Conservation (phyloP, 2,888 invertebrate genomes). For the Bruchidius siliquastri region DNA sequence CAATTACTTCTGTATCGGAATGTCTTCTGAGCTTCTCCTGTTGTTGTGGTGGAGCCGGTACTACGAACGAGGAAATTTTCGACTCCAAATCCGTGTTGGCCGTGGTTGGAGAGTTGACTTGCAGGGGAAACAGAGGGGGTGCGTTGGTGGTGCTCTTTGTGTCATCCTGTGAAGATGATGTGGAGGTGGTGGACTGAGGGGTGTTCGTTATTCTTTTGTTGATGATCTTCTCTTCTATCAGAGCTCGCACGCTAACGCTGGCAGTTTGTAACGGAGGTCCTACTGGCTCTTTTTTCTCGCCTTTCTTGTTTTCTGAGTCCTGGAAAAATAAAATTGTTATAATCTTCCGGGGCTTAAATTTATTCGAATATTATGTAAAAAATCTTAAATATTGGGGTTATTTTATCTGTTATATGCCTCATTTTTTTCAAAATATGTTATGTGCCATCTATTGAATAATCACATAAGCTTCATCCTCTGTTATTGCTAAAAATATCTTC, state of each 20-base stretch:
- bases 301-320: constrained; percentile 82
- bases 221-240: constrained; percentile 91
- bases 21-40: constrained; percentile 44
- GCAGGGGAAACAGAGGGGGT: constrained; percentile 45
- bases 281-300: constrained; percentile 76
- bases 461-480: too few species aligned
- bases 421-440: too few species aligned
- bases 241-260: constrained; percentile 81
- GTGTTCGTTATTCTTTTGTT: constrained; percentile 66
- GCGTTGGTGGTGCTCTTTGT: constrained; percentile 40
- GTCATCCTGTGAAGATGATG: constrained; percentile 26
- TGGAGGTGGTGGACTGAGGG: constrained; percentile 24
- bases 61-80: constrained; percentile 52
- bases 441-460: too few species aligned
- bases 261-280: constrained; percentile 89
- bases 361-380: background rate
- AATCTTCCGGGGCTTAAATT: too few species aligned
- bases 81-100: constrained; percentile 38
- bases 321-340: constrained; percentile 43
- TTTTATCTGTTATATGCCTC: too few species aligned
- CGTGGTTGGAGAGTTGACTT: constrained; percentile 47
- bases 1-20: constrained; percentile 53
- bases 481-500: too few species aligned
- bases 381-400: too few species aligned
- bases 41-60: constrained; percentile 54